A percentile compares a stretch with the other conserved stretches of the same genome.
Evolutionary conservation across 23 tunicate species (phyloP).

Genomic region (Halocynthia roretzi): DNA sequence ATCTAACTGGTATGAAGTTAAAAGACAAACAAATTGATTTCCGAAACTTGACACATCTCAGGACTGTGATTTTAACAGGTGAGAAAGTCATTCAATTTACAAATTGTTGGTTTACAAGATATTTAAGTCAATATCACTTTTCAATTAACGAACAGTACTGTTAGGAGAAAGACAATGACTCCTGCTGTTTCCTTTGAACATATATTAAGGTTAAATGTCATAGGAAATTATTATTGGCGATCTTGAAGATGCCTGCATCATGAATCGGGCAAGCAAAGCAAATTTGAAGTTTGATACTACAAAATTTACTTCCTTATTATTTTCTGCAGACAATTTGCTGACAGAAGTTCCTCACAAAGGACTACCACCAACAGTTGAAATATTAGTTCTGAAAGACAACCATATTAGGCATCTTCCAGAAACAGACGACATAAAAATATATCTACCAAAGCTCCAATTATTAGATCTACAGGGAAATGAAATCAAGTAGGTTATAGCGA

Average conservation of each 20-base stretch:
- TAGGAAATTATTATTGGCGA: too few species aligned
- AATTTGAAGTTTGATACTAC: too few species aligned
- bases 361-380: slow-evolving; percentile 29
- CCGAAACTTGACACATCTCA: slow-evolving; percentile 25
- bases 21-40: slow-evolving; percentile 12
- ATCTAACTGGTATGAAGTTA: slow-evolving; percentile 38
- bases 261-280: too few species aligned
- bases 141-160: too few species aligned
- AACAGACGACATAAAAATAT: neutral
- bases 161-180: too few species aligned
- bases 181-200: too few species aligned
- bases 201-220: too few species aligned
- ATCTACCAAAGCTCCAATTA: slow-evolving; percentile 33
- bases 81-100: neutral
- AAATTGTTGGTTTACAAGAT: too few species aligned
- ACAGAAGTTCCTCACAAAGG: slow-evolving; percentile 31
- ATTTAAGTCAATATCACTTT: too few species aligned
- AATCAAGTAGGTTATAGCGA: slow-evolving; percentile 35
- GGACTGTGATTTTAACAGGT: slow-evolving; percentile 17
- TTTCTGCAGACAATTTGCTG: slow-evolving; percentile 37
- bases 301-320: neutral
- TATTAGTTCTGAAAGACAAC: slow-evolving; percentile 26
- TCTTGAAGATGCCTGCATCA: too few species aligned
- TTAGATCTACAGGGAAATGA: slow-evolving; percentile 47
- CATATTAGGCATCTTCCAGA: slow-evolving; percentile 33